These are phyloP conservation scores for Mesochorus sp. DNA, from an alignment of 2,888 invertebrate genomes.

Conservation along the genomic window DNA sequence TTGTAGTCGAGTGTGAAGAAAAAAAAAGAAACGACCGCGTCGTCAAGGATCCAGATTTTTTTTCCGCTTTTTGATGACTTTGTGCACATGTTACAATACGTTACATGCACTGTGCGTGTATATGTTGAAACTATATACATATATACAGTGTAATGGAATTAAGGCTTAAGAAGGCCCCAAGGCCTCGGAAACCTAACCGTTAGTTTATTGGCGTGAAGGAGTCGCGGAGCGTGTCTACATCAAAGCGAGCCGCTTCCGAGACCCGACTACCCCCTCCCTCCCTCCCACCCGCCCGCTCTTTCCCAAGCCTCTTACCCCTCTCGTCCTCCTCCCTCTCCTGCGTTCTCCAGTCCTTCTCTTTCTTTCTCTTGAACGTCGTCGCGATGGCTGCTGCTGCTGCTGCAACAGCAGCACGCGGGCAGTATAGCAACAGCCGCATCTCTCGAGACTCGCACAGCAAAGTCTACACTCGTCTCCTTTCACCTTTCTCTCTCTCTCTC, in stretches of 20 bases:
- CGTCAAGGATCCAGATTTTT: too few relatives aligned
- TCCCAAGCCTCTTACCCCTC: conserved; percentile 54
- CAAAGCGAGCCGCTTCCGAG: conserved; percentile 78
- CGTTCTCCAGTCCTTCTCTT: conserved; percentile 55
- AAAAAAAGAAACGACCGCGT: too few relatives aligned
- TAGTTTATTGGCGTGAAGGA: too few relatives aligned
- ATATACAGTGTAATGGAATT: too few relatives aligned
- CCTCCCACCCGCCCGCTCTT: not conserved
- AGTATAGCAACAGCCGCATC: not conserved
- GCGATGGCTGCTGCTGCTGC: conserved; percentile 17
- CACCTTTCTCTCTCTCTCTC: conserved; percentile 15
- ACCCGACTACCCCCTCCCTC: conserved; percentile 63
- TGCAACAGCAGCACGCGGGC: not conserved
- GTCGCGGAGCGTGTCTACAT: conserved; percentile 79
- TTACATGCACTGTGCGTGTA: too few relatives aligned
- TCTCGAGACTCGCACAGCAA: not conserved
- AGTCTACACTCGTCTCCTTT: conserved; percentile 31
- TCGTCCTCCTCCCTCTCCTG: conserved; percentile 53
- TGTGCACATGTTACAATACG: too few relatives aligned
- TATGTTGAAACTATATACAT: too few relatives aligned
- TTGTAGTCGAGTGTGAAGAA: too few relatives aligned
- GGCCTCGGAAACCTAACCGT: too few relatives aligned
- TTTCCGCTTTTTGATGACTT: too few relatives aligned
- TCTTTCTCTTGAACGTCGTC: conserved; percentile 14
- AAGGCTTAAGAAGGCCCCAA: too few relatives aligned